Conservation (phyloP, 2,113 vertebrate species). For the Heloderma charlesbogerti region DNA sequence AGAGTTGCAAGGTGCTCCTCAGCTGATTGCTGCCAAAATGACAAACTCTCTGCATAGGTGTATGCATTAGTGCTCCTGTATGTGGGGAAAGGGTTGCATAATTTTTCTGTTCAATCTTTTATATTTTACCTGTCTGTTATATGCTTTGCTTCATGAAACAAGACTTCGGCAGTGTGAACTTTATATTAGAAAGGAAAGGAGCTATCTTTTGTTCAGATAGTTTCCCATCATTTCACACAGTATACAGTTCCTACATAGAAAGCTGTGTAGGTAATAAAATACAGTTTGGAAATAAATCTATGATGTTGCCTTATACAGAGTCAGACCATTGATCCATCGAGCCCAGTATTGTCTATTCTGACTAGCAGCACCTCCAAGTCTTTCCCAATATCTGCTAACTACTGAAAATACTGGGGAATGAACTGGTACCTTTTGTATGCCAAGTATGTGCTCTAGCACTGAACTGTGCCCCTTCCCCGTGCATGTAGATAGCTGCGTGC, state of each 20-base stretch:
- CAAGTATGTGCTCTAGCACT: neutral
- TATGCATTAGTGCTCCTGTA: neutral
- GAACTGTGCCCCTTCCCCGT: too few relatives aligned
- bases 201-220: neutral
- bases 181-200: neutral
- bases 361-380: neutral
- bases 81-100: neutral
- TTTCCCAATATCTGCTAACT: neutral
- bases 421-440: neutral
- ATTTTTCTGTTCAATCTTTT: constrained; percentile 27
- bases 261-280: neutral
- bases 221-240: neutral
- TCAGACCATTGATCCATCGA: neutral
- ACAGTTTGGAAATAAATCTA: neutral
- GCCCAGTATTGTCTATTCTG: neutral
- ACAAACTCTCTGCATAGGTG: too few relatives aligned
- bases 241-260: neutral
- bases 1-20: neutral
- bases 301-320: neutral
- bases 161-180: neutral
- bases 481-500: neutral
- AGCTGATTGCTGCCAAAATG: neutral
- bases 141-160: constrained; percentile 39
- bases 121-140: neutral
- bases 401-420: neutral